phyloP scores from a whole-genome alignment of 2,797 vertebrate species.

The Phrynocephalus forsythii region DNA sequence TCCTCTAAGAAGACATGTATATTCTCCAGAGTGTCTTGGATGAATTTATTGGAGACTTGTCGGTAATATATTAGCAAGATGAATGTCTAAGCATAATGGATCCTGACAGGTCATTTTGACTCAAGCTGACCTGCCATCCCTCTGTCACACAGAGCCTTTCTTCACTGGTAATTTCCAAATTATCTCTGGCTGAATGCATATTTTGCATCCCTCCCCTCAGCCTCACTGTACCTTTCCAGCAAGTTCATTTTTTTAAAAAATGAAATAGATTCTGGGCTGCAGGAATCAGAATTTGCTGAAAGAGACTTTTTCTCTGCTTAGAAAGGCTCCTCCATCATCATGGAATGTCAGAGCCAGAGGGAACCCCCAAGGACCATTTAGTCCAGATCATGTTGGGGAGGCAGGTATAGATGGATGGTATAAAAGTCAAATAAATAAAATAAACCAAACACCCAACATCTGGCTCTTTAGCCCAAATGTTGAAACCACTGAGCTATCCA shows the following conservation, averaged over 20 bases:
- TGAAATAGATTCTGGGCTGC: not conserved
- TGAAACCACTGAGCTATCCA: too few species aligned
- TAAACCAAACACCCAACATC: too few species aligned
- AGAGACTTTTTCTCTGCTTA: not conserved
- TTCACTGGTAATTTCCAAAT: conserved; percentile 8
- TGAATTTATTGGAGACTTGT: not conserved
- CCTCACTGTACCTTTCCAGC: not conserved
- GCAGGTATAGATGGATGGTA: too few species aligned
- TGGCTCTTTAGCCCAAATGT: too few species aligned
- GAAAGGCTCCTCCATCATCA: too few species aligned
- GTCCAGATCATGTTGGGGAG: too few species aligned
- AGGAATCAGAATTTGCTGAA: conserved; percentile 6
- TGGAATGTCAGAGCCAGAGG: too few species aligned
- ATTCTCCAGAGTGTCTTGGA: not conserved
- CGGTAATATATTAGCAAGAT: not conserved
- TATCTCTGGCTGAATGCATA: not conserved
- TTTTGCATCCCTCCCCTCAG: not conserved
- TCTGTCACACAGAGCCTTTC: not conserved
- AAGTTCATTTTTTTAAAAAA: not conserved
- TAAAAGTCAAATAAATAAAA: too few species aligned
- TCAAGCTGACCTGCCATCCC: not conserved
- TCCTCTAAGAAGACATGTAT: not conserved
- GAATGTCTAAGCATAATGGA: not conserved
- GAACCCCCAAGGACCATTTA: too few species aligned
- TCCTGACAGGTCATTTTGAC: conserved; percentile 28